Conservation (phyloP, 1,140 invertebrate species). For the Cotesia vestalis region DNA sequence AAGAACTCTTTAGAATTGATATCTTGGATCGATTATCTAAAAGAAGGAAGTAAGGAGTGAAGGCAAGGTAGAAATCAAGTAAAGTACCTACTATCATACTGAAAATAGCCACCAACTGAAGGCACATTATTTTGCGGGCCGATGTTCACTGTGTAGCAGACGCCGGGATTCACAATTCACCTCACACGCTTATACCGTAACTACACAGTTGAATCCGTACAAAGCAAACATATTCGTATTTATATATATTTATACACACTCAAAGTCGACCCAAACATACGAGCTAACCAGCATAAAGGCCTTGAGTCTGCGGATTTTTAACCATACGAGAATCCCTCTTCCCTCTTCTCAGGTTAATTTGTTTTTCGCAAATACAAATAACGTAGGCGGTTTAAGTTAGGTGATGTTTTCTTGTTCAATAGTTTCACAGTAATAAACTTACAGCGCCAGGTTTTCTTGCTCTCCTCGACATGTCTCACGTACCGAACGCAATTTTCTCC, state of each 20-base stretch:
- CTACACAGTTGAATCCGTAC: not conserved
- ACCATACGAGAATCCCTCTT: conserved; percentile 18
- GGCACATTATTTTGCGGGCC: conserved; percentile 19
- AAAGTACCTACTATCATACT: too few species aligned
- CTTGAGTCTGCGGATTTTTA: conserved; percentile 21
- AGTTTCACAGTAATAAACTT: conserved; percentile 18
- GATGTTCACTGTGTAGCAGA: not conserved
- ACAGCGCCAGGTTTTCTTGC: not conserved
- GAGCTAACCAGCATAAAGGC: not conserved
- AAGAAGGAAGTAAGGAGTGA: too few species aligned
- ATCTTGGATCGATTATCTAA: too few species aligned
- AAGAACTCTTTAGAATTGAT: too few species aligned
- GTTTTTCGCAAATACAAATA: conserved; percentile 23
- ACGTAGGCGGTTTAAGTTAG: conserved; percentile 21
- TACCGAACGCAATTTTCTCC: conserved; percentile 6
- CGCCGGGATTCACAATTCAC: conserved; percentile 22
- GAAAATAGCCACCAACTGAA: conserved; percentile 16
- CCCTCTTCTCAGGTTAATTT: conserved; percentile 22
- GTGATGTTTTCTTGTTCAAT: conserved; percentile 25
- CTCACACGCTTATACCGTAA: not conserved
- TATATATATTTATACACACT: not conserved
- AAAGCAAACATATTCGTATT: conserved; percentile 7
- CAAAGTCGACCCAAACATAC: too few species aligned
- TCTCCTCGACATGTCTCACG: conserved; percentile 13
- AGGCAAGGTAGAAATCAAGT: too few species aligned